Conservation (phyloP, 2,797 vertebrate species). For the Platalea minor region DNA sequence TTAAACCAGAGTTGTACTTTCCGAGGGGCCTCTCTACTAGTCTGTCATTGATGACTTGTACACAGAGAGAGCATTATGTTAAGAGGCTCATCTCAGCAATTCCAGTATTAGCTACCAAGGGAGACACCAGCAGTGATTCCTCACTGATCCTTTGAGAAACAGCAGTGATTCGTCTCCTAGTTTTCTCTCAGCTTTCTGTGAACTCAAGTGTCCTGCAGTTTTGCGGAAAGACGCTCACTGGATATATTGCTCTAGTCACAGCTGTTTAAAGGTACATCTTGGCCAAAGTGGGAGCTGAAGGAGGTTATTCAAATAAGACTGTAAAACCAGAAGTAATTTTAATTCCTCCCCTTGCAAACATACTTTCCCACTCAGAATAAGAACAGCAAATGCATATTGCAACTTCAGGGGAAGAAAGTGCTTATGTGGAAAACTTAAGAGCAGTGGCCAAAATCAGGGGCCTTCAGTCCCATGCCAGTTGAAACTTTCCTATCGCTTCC, state of each 20-base stretch:
- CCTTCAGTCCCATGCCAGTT: background rate
- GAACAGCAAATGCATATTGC: background rate
- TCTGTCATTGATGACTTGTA: background rate
- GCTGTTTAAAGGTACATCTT: background rate
- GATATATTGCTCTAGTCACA: background rate
- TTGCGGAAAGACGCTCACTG: background rate
- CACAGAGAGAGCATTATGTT: background rate
- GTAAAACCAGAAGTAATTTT: background rate
- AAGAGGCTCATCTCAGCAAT: slow-evolving; percentile 14
- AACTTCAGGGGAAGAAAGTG: background rate
- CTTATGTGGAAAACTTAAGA: background rate
- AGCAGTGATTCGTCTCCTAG: background rate
- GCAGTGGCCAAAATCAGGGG: background rate
- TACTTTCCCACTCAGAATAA: background rate
- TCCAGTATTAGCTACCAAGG: background rate
- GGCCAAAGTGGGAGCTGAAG: background rate
- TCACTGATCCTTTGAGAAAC: background rate
- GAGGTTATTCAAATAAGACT: background rate
- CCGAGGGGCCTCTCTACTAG: background rate
- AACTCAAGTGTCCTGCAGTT: background rate
- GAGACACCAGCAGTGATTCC: background rate
- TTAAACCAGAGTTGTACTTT: slow-evolving; percentile 1
- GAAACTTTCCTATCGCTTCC: background rate
- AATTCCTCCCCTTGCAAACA: background rate
- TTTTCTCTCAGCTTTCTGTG: background rate